phyloP scores from a whole-genome alignment of 2,797 vertebrate genomes.

The Myiothlypis chrysogaster region DNA sequence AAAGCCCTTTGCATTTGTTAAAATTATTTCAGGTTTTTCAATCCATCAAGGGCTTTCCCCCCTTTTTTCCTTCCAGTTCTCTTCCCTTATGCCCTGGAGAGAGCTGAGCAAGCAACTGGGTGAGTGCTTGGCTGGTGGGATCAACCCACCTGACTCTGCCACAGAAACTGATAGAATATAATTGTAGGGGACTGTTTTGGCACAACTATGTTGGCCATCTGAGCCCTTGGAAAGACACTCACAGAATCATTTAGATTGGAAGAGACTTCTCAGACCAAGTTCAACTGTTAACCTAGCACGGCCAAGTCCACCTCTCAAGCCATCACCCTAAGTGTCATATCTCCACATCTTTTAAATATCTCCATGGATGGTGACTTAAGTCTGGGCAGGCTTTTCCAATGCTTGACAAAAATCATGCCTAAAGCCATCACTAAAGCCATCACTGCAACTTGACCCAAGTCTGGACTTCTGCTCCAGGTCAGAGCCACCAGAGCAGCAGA shows the following conservation, averaged over 20 bases:
- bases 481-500: not conserved
- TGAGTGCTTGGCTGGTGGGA: not conserved
- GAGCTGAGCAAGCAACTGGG: not conserved
- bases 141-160: not conserved
- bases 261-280: not conserved
- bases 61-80: not conserved
- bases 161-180: not conserved
- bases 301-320: not conserved
- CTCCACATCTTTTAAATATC: not conserved
- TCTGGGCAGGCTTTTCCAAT: not conserved
- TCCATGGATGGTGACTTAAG: not conserved
- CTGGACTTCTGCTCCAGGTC: not conserved
- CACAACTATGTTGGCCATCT: too few relatives aligned
- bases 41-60: not conserved
- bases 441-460: fast-evolving
- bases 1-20: not conserved
- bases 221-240: not conserved
- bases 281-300: not conserved
- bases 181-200: not conserved
- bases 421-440: not conserved
- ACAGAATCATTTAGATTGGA: not conserved
- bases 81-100: fast-evolving
- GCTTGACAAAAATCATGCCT: not conserved
- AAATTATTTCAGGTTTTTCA: not conserved
- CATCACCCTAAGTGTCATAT: not conserved